Evolutionary conservation across 2,888 invertebrate genomes (phyloP).

Genomic region (Scotopteryx bipunctaria): DNA sequence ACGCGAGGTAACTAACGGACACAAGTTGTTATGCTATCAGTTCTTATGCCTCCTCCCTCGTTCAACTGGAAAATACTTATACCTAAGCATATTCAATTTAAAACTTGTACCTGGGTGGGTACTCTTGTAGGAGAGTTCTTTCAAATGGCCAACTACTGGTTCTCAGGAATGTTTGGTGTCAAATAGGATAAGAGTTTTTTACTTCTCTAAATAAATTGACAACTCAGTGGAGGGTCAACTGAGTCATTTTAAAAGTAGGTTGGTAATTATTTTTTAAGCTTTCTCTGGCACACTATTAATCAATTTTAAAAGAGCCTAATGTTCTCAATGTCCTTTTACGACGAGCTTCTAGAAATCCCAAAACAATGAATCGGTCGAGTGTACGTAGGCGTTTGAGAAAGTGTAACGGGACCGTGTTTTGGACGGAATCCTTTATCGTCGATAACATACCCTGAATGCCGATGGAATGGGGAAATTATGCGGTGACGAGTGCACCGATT

Average conservation of each 20-base stretch:
- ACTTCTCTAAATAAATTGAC: not conserved
- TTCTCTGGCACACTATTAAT: conserved; percentile 13
- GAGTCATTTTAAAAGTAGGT: conserved; percentile 2
- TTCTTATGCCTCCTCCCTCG: not conserved
- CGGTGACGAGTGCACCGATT: conserved; percentile 2
- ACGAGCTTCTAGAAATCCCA: conserved; percentile 4
- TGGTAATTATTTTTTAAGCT: not conserved
- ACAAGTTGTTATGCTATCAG: conserved; percentile 1
- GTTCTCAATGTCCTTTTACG: conserved; percentile 7
- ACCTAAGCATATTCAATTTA: too few species aligned
- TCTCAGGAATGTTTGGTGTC: too few species aligned
- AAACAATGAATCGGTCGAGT: not conserved
- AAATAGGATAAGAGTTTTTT: too few species aligned
- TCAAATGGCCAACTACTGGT: too few species aligned
- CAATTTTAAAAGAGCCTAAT: not conserved
- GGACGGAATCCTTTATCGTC: conserved; percentile 5
- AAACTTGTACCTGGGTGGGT: too few species aligned
- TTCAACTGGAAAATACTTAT: too few species aligned
- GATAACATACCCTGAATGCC: conserved; percentile 13
- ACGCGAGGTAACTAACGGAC: conserved; percentile 26
- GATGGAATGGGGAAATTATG: conserved; percentile 6
- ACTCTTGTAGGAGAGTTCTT: too few species aligned
- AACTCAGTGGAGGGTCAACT: too few species aligned
- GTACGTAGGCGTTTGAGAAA: conserved; percentile 17
- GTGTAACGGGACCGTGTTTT: conserved; percentile 19